Base-by-base conservation (phyloP, 2,113 vertebrate genomes). In the Collichthys lucidus region DNA sequence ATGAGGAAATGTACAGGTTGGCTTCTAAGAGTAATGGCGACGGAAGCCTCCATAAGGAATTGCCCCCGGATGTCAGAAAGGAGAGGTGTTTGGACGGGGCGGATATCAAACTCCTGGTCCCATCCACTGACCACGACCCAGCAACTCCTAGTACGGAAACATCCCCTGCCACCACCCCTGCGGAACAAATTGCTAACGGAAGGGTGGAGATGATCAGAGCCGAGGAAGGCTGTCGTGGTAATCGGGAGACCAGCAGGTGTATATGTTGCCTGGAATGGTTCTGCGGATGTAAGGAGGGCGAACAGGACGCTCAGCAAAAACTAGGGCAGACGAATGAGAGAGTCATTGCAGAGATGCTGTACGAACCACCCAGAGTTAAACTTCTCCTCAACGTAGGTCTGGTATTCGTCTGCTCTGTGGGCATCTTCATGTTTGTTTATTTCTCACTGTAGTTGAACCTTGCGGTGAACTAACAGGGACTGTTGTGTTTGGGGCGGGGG, bases 391-490 rank as follows among this genome's bases (percentile, higher is more conserved):
- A 99, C 89, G 26, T 92, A 74, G 96, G 96, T 86, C 95, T 99
- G 81, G 8, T 97, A 17, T 87, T 94, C 26, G 97, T 99, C 82
- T 98, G 97, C 93, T 96, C 93, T 0, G 82, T 99, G 92, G 98
- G 97, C 74, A 93, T 99, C 91, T 97, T 98, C 92, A 96, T 99
- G 97, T 99, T 98, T 94, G 95, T 98, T 88, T 98, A 97, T 96
- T 99, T 99, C 85, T 99, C 98, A 83, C 91, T 99, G 88, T 99
- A 96, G 91, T 66, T 63, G 44, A 71, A 68, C 5, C 7, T 55
- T 69, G 70, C 61, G 66, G 71, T 87, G 62, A 85, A 79, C 74
- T 83, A 40, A 84, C 11, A 4, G 40, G 46, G 59, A 70, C 24
- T 10, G 47, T 26, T 53, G 16, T 50, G 8, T 40, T 8, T 26